A percentile compares a stretch with the other conserved stretches of the same genome.
Evolutionary conservation across 2,113 vertebrate genomes (phyloP).

Genomic region (Emydocephalus ijimae): DNA sequence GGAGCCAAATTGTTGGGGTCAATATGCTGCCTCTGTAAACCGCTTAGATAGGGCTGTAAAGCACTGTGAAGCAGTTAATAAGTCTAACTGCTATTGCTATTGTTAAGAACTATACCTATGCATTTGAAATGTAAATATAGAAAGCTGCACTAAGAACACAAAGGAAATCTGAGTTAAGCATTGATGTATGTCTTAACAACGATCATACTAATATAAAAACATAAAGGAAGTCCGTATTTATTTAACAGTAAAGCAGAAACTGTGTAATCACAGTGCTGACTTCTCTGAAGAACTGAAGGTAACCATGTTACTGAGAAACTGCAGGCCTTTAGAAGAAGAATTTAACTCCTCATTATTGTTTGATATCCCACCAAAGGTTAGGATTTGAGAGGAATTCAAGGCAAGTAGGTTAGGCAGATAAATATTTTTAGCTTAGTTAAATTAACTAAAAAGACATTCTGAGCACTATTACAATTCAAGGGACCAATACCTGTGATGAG

Average conservation of each 20-base stretch:
- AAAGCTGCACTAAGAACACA: background rate
- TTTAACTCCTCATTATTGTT: accelerated
- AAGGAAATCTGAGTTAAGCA: background rate
- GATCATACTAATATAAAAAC: background rate
- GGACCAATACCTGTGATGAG: background rate
- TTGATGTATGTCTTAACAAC: background rate
- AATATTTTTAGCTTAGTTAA: conserved; percentile 14
- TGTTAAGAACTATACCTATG: background rate
- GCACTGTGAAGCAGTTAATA: no score
- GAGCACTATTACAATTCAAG: background rate
- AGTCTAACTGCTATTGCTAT: no score
- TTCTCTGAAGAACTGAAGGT: background rate
- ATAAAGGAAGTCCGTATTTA: background rate
- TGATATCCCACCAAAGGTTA: background rate
- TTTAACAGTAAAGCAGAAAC: conserved; percentile 6
- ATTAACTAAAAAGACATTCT: background rate
- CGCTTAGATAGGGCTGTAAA: no score
- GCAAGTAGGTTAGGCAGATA: conserved; percentile 8
- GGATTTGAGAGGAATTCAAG: conserved; percentile 7
- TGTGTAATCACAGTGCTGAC: background rate
- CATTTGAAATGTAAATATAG: background rate
- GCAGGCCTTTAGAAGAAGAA: conserved; percentile 23
- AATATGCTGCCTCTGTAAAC: no score
- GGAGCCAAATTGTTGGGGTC: no score
- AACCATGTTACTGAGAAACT: conserved; percentile 14